Evolutionary conservation across 1,140 invertebrate species (phyloP), one percentile per base, ranked within the genome.

Genomic region (Diorhabda elongata): DNA sequence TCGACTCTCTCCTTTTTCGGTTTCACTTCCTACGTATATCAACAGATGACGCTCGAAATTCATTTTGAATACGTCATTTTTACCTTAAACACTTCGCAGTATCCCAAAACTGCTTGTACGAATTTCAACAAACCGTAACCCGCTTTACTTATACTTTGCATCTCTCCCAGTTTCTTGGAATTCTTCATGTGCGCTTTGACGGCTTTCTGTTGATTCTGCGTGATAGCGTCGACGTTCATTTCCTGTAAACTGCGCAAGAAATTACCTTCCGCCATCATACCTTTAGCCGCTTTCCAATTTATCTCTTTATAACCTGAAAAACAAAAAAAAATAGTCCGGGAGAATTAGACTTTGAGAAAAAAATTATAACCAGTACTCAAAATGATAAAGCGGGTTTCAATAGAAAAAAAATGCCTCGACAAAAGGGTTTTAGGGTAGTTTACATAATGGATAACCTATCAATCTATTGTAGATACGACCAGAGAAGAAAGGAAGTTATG

Each of bases 271-370:
- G 91, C 87, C 93, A 97, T 95, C 88, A 96, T 92, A 8, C 86
- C 91, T 77, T 94, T 95, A 0, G 92, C 93, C 8, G 88, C 87
- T 82, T 96, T 96, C 94, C 94, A 96, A 56, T 87, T 91, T 0
- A 96, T 88, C 61, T 96, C 94, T 72, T 92, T 93, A 6, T 89
- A 84, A 3, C 63, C 47, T 52, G n/a, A 52, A 8, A 52, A 3
- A 52, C 2, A 52, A 26, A 26, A 26, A 26, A 26, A 26, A 26
- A 26, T 26, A 26, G 26, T 26, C 1, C 26, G 26, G 26, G 26
- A 26, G 1, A 26, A 26, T 26, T 26, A 26, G 26, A 26, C 26
- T 26, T 26, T 26, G 26, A 26, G 26, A 26, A 26, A 26, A 26
- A 26, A 26, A 26, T 26, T 26, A 26, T 26, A 26, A 26, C 26